These are phyloP conservation scores for Tauraco erythrolophus DNA, from an alignment of 2,113 vertebrate species.

Conservation along the genomic window DNA sequence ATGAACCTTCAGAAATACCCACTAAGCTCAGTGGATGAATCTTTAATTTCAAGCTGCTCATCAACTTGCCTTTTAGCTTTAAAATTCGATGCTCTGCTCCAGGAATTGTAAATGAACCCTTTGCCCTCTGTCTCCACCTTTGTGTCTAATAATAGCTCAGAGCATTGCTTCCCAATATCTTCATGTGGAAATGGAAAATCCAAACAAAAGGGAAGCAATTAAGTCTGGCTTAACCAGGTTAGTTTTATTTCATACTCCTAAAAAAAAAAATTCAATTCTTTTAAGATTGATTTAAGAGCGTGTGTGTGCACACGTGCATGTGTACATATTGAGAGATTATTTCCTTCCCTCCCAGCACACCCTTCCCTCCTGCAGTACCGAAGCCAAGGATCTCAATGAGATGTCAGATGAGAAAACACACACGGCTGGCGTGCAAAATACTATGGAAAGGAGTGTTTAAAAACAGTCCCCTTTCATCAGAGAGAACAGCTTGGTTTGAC, in stretches of 20 bases:
- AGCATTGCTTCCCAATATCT: not conserved
- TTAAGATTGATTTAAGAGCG: not conserved
- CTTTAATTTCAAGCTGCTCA: conserved; percentile 2
- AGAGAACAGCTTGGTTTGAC: conserved; percentile 63
- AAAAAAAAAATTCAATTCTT: not conserved
- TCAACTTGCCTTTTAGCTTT: not conserved
- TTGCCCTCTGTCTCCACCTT: conserved; percentile 19
- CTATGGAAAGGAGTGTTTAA: conserved; percentile 43
- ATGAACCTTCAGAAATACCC: not conserved
- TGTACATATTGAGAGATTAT: conserved; percentile 18
- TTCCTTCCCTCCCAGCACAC: conserved; percentile 26
- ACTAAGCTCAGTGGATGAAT: not conserved
- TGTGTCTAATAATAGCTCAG: conserved; percentile 23
- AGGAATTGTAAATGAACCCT: conserved; percentile 48
- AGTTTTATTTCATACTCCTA: not conserved
- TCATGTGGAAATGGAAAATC: conserved; percentile 12
- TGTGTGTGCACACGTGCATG: not conserved
- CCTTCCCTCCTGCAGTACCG: not conserved
- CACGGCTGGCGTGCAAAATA: conserved; percentile 40
- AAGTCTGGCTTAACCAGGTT: not conserved
- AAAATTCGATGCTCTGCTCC: not conserved
- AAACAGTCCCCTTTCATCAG: conserved; percentile 49
- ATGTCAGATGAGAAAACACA: conserved; percentile 59
- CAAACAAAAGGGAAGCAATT: conserved; percentile 29
- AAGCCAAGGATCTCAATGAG: conserved; percentile 47